Base-by-base conservation (phyloP, 1,140 invertebrate species). In the Drosophila punjabiensis region DNA sequence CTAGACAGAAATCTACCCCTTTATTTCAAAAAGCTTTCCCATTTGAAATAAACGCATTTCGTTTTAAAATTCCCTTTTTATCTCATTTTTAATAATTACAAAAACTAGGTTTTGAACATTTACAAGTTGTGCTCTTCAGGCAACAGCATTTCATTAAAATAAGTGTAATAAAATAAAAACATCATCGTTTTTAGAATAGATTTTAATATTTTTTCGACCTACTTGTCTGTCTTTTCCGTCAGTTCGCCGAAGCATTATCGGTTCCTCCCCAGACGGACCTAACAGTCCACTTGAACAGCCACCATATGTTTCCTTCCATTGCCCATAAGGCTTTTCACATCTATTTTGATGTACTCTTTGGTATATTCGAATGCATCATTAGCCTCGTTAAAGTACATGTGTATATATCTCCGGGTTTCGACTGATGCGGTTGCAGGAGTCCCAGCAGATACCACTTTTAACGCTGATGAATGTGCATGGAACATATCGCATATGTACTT, bases 401-500 rank as follows among this genome's bases (percentile, higher is more conserved):
- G 3, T 24, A 14, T 33, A 9, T 43, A 43, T 63, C 14, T 33
- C 24, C 60, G 5, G 1, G 32, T 37, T 20, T 33, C 9, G 32
- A 8, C 11, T 20, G 50, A 39, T 66, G 39, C 35, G 24, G 28
- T 18, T 67, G 33, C 30, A 37, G 20, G 13, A 18, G n/a, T 24
- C 43, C 16, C 4, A 35, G 13, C 8, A 35, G 59, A 64, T 50
- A 48, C 39, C 47, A 24, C 11, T 14, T 11, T 45, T 14, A 18
- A 13, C n/a, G 28, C 35, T 43, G 14, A 62, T 41, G 37, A 37
- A 13, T 61, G 13, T 73, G 35, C 39, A 52, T 50, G n/a, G 30
- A 4, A 43, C 13, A 33, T 41, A 32, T 50, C 55, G 28, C 33
- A 63, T 65, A 79, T 56, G 62, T 81, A 33, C 63, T 71, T 75